These are phyloP conservation scores for Acropora yongei DNA, from an alignment of 64 coral and sea anemone species.

Conservation along the genomic window DNA sequence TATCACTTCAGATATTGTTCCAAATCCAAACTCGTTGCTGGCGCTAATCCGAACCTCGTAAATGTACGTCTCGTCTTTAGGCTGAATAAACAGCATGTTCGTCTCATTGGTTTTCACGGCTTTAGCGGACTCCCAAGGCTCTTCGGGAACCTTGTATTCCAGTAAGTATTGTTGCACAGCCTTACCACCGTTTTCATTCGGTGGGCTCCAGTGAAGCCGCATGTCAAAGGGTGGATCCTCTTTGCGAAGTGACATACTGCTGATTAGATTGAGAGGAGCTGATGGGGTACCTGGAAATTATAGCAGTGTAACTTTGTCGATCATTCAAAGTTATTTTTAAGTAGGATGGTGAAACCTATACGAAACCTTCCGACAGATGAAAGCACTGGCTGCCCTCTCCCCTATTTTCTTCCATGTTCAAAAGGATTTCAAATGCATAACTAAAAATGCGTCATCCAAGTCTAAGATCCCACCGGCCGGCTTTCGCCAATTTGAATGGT, in stretches of 20 bases:
- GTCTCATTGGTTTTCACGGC: neutral
- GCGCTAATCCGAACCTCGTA: conserved; percentile 29
- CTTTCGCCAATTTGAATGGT: too few species aligned
- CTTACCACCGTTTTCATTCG: conserved; percentile 5
- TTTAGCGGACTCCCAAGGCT: neutral
- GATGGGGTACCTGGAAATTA: neutral
- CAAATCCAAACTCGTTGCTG: conserved; percentile 11
- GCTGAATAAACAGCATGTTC: neutral
- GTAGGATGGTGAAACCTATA: too few species aligned
- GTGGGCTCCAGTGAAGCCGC: neutral
- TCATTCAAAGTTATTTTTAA: neutral
- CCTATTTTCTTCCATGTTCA: too few species aligned
- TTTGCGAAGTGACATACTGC: neutral
- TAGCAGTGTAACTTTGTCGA: neutral
- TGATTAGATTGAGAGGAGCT: conserved; percentile 4
- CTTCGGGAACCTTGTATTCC: neutral
- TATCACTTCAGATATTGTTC: neutral
- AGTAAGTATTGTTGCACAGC: neutral
- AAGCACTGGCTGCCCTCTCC: too few species aligned
- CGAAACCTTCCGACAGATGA: too few species aligned
- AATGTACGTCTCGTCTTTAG: neutral
- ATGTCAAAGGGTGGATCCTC: neutral
- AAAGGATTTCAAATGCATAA: too few species aligned
- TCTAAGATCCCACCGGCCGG: too few species aligned
- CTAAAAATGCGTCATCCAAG: too few species aligned